Evolutionary conservation across 2,888 invertebrate genomes (phyloP).

Genomic region (Pinctada fucata): DNA sequence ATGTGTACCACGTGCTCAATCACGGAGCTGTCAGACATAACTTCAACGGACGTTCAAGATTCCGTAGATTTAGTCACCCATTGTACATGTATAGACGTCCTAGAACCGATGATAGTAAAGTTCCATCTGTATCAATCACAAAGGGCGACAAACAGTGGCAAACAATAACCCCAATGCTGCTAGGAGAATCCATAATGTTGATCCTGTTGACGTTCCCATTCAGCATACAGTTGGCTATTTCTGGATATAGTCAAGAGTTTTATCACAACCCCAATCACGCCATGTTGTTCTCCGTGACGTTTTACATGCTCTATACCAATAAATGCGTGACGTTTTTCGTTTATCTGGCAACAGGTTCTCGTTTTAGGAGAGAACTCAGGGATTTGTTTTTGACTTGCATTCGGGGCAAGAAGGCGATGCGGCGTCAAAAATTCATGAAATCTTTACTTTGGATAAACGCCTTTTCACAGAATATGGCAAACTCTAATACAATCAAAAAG

Average conservation of each 20-base stretch:
- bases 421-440: slow-evolving; percentile 10
- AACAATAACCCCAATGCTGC: slow-evolving; percentile 60
- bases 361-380: slow-evolving; percentile 55
- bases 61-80: no score
- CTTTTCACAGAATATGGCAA: neutral
- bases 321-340: slow-evolving; percentile 65
- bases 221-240: slow-evolving; percentile 48
- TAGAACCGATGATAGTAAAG: neutral
- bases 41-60: neutral
- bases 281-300: slow-evolving; percentile 59
- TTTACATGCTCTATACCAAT: slow-evolving; percentile 64
- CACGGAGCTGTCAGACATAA: neutral
- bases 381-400: slow-evolving; percentile 23
- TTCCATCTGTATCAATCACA: neutral
- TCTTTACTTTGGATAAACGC: slow-evolving; percentile 16
- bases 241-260: slow-evolving; percentile 39
- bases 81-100: neutral
- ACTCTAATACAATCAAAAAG: neutral
- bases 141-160: slow-evolving; percentile 42
- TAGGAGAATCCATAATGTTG: slow-evolving; percentile 60
- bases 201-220: slow-evolving; percentile 63
- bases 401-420: slow-evolving; percentile 17
- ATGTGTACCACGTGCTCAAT: slow-evolving; percentile 10
- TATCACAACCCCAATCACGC: slow-evolving; percentile 45
- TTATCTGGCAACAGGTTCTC: slow-evolving; percentile 57